Conservation (phyloP, 2,113 vertebrate species). For the Aspiorhynchus laticeps region DNA sequence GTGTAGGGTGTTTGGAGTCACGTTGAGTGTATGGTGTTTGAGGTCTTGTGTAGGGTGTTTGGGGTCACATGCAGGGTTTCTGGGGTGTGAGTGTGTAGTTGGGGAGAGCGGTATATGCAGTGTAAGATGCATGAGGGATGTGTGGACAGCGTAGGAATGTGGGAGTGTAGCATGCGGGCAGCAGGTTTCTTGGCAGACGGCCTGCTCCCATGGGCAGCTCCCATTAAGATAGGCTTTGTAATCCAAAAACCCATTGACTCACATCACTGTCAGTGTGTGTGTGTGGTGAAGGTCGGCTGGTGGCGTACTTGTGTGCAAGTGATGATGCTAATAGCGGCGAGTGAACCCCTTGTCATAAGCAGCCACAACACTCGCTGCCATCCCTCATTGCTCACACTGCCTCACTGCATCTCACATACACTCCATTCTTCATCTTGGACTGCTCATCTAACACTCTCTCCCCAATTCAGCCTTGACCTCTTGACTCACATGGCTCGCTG, state of each 20-base stretch:
- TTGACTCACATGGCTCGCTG: slow-evolving; percentile 18
- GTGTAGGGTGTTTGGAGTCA: neutral
- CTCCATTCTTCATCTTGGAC: slow-evolving; percentile 22
- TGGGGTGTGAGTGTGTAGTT: neutral
- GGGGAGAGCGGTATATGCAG: neutral
- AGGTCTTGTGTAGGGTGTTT: neutral
- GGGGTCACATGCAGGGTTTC: neutral
- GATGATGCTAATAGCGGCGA: slow-evolving; percentile 54
- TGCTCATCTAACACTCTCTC: slow-evolving; percentile 25
- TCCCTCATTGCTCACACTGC: slow-evolving; percentile 47
- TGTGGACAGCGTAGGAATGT: neutral
- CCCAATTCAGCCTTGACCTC: slow-evolving; percentile 26
- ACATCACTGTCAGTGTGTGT: slow-evolving; percentile 15
- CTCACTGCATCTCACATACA: slow-evolving; percentile 42
- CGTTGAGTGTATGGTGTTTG: neutral
- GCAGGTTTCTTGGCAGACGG: slow-evolving; percentile 48
- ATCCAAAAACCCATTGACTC: slow-evolving; percentile 43
- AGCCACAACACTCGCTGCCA: slow-evolving; percentile 44
- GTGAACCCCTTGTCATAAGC: slow-evolving; percentile 48
- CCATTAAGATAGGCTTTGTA: slow-evolving; percentile 43
- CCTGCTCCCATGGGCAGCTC: slow-evolving; percentile 45
- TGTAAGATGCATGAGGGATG: neutral
- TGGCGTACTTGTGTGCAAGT: slow-evolving; percentile 35
- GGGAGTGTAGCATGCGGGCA: neutral
- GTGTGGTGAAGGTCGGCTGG: slow-evolving; percentile 57